Conservation (phyloP, 2,888 invertebrate species). For the Unio delphinus region DNA sequence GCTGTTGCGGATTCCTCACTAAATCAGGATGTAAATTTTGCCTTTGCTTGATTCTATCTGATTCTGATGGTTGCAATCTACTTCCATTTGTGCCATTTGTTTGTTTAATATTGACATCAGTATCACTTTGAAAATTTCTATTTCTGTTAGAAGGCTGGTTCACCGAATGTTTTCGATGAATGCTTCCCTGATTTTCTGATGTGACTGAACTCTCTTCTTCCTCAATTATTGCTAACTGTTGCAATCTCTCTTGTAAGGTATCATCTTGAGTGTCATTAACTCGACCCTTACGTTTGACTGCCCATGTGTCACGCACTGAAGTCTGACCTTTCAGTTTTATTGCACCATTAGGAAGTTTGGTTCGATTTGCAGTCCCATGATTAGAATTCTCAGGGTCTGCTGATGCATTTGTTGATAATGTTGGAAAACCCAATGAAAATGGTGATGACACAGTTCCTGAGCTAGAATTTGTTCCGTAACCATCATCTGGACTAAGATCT, state of each 20-base stretch:
- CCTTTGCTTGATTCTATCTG: no score
- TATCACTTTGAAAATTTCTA: no score
- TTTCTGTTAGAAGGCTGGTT: no score
- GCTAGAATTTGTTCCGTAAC: conserved; percentile 58
- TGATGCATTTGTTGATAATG: conserved; percentile 22
- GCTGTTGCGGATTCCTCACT: no score
- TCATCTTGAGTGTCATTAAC: conserved; percentile 46
- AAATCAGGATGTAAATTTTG: no score
- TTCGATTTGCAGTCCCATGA: conserved; percentile 30
- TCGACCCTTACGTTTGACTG: conserved; percentile 42
- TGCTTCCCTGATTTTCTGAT: conserved; percentile 11
- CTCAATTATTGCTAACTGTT: conserved; percentile 57
- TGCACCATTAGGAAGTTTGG: conserved; percentile 37
- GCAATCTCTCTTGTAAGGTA: conserved; percentile 53
- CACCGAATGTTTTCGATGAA: conserved; percentile 1
- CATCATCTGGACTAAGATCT: conserved; percentile 46
- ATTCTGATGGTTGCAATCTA: neutral
- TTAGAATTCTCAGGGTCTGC: conserved; percentile 36
- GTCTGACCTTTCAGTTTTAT: conserved; percentile 30
- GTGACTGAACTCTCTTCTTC: conserved; percentile 49
- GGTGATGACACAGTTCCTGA: conserved; percentile 57
- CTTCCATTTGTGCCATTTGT: neutral
- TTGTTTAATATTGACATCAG: no score
- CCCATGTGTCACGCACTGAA: conserved; percentile 36
- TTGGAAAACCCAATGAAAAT: conserved; percentile 52